phyloP scores from a whole-genome alignment of 2,797 vertebrate species.

The Kryptolebias ocellatus region DNA sequence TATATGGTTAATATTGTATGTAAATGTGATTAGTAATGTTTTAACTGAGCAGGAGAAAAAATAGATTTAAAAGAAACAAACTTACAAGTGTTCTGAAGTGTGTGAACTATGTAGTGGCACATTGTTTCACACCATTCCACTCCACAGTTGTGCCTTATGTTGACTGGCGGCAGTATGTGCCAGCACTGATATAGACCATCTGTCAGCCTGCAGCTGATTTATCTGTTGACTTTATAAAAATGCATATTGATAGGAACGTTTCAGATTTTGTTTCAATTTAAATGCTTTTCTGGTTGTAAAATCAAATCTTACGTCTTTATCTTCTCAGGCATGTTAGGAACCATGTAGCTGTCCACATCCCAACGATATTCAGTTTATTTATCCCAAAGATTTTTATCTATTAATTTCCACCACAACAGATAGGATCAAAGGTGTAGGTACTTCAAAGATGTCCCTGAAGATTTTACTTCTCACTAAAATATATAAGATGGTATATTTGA shows the following conservation, averaged over 20 bases:
- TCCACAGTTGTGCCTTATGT: slow-evolving; percentile 15
- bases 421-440: background rate
- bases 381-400: too few species aligned
- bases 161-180: slow-evolving; percentile 1
- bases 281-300: background rate
- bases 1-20: too few species aligned
- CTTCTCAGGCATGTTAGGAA: background rate
- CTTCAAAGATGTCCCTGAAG: background rate
- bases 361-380: too few species aligned
- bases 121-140: slow-evolving; percentile 11
- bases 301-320: background rate
- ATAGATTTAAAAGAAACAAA: background rate
- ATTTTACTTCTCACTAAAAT: background rate
- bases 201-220: slow-evolving; percentile 6
- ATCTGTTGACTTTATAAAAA: slow-evolving; percentile 1
- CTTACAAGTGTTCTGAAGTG: background rate
- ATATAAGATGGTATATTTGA: background rate
- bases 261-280: background rate
- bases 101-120: slow-evolving; percentile 3
- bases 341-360: background rate
- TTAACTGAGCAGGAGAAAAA: background rate
- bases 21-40: too few species aligned
- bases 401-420: background rate
- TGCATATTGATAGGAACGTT: background rate
- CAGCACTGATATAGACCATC: slow-evolving; percentile 13